Conservation (phyloP, 2,797 vertebrate genomes). For the Astyanax mexicanus region DNA sequence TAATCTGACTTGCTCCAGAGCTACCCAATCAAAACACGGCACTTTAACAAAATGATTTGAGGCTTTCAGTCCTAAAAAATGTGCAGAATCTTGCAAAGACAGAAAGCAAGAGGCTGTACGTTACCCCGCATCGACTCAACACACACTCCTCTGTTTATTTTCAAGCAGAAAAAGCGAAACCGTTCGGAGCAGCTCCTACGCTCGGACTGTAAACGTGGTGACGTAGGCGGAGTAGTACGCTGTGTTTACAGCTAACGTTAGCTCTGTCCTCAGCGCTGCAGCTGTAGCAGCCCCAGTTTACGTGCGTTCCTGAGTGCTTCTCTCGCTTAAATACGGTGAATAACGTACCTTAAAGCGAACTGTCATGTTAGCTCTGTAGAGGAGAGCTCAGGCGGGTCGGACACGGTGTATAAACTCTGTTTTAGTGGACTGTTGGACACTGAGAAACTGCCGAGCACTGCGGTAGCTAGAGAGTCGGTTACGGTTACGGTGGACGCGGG, state of each 20-base stretch:
- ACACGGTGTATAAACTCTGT: too few species aligned
- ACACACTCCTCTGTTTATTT: neutral
- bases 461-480: neutral
- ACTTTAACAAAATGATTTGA: neutral
- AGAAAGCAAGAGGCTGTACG: neutral
- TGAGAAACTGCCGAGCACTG: too few species aligned
- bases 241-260: slow-evolving; percentile 16
- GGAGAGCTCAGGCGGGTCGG: too few species aligned
- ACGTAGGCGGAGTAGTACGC: slow-evolving; percentile 38
- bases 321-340: neutral
- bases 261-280: neutral
- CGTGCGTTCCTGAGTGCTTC: too few species aligned
- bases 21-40: too few species aligned
- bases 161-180: slow-evolving; percentile 40
- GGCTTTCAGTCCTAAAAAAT: neutral
- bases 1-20: too few species aligned
- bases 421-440: too few species aligned
- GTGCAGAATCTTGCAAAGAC: neutral
- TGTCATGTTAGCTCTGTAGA: slow-evolving; percentile 68
- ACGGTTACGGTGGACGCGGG: slow-evolving; percentile 40
- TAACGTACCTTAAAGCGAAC: slow-evolving; percentile 78
- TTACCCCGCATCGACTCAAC: neutral
- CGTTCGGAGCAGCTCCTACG: neutral
- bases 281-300: too few species aligned
- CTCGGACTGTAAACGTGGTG: slow-evolving; percentile 34